Evolutionary conservation across 2,797 vertebrate species (phyloP).

Genomic region (Moxostoma hubbsi): DNA sequence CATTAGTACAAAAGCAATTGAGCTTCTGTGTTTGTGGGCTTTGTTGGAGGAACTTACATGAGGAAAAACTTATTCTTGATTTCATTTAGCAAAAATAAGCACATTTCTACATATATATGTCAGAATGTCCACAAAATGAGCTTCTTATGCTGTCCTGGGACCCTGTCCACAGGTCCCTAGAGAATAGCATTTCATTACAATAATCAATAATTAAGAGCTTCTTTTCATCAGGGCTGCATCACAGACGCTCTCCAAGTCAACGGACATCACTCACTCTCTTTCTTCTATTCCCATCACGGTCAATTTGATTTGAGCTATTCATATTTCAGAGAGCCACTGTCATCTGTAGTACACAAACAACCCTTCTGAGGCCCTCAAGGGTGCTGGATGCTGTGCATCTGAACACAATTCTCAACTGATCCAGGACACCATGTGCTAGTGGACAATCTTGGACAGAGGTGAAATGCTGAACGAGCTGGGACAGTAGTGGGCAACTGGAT

Average conservation of each 20-base stretch:
- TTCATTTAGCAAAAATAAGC: neutral
- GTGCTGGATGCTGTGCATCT: constrained; percentile 2
- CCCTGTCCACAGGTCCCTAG: constrained; percentile 48
- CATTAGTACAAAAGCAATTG: neutral
- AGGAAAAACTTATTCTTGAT: neutral
- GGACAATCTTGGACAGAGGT: neutral
- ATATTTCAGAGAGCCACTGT: constrained; percentile 72
- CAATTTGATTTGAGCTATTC: constrained; percentile 71
- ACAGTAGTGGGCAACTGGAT: neutral
- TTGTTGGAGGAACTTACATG: neutral
- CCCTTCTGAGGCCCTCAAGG: neutral
- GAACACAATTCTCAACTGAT: neutral
- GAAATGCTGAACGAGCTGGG: neutral
- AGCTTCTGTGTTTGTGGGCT: neutral
- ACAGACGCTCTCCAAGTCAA: constrained; percentile 72
- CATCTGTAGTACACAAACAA: constrained; percentile 32
- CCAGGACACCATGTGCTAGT: constrained; percentile 31
- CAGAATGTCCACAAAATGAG: neutral
- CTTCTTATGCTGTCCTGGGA: neutral
- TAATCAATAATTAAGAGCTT: constrained; percentile 79
- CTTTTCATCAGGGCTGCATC: constrained; percentile 72
- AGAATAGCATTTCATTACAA: constrained; percentile 74
- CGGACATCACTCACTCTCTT: constrained; percentile 49
- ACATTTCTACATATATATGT: neutral
- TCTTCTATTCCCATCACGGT: constrained; percentile 43